Evolutionary conservation across 37 sponge, comb jelly and placozoan genomes (phyloP), one percentile per base, ranked within the genome.

Genomic region (Diacarnus erythraeanus): DNA sequence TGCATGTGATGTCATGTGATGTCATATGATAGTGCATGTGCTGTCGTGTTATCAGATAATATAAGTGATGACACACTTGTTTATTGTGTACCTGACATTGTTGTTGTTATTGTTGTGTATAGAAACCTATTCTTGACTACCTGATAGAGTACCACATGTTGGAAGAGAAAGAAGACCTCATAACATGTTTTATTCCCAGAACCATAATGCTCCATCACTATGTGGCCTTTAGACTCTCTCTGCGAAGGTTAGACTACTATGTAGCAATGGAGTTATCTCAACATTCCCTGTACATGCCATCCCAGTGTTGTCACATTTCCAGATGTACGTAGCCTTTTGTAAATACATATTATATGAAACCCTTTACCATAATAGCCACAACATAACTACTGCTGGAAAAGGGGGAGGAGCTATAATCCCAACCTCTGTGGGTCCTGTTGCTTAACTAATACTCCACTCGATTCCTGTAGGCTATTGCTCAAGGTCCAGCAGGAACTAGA

Each of bases 131-230:
- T 47, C 63, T 69, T 21, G 61, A 39, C 9, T 80, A 79, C 38
- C 59, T 89, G 59, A 57, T 25, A 1, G 85, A 84, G 59, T 43
- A 66, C 39, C 61, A 79, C 59, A 44, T 88, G 40, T 36, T 77
- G 29, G 59, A 34, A 6, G 80, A 74, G 38, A 51, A 57, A 17
- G 73, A 60, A 1, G 88, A 91, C 42, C 36, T 66, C 12, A 74
- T 86, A 6, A 26, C 69, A 23, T 15, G 41, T n/a, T 26, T 33
- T 57, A 76, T 91, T 38, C 87, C 92, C 17, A 20, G 57, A 18
- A 73, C 83, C 36, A 77, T 91, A 29, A 20, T 41, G 2, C 36
- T 91, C 4, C 83, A 91, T 20, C 87, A 91, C 51, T 91, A 87
- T 74, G 82, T 91, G 18, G 42, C 38, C 36, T 75, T 91, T 47